phyloP scores from a whole-genome alignment of 2,113 vertebrate genomes.

The Rana temporaria region DNA sequence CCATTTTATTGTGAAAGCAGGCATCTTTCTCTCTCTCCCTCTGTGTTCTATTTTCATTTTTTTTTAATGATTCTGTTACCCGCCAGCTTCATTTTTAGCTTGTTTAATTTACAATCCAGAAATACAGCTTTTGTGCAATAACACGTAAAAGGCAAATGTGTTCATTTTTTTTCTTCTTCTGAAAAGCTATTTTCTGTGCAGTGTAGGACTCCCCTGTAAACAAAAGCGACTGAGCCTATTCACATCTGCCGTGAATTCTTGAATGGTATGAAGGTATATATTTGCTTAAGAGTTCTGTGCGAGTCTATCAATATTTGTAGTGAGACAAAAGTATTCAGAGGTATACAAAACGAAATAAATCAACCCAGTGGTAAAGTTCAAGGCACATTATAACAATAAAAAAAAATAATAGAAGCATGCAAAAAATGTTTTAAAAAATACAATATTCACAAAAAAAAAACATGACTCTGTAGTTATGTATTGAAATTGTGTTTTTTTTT shows the following conservation, averaged over 20 bases:
- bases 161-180: too few relatives aligned
- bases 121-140: too few relatives aligned
- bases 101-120: too few relatives aligned
- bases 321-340: slow-evolving; percentile 50
- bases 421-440: slow-evolving; percentile 13
- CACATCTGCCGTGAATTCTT: slow-evolving; percentile 38
- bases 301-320: slow-evolving; percentile 57
- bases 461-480: neutral
- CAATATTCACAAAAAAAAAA: neutral
- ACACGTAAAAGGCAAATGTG: too few relatives aligned
- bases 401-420: slow-evolving; percentile 2
- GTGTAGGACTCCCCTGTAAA: slow-evolving; percentile 9
- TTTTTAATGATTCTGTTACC: too few relatives aligned
- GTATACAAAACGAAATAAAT: slow-evolving; percentile 43
- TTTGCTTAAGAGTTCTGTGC: slow-evolving; percentile 39
- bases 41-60: too few relatives aligned
- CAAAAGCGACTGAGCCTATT: slow-evolving; percentile 21
- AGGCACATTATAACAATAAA: slow-evolving; percentile 7
- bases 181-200: neutral
- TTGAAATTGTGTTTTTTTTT: neutral
- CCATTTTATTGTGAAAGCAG: too few relatives aligned
- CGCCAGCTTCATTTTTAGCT: too few relatives aligned
- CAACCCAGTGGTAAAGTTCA: slow-evolving; percentile 45
- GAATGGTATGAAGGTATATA: slow-evolving; percentile 53
- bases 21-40: too few relatives aligned